Conservation (phyloP, 2,888 invertebrate species). For the Cheilosia urbana region DNA sequence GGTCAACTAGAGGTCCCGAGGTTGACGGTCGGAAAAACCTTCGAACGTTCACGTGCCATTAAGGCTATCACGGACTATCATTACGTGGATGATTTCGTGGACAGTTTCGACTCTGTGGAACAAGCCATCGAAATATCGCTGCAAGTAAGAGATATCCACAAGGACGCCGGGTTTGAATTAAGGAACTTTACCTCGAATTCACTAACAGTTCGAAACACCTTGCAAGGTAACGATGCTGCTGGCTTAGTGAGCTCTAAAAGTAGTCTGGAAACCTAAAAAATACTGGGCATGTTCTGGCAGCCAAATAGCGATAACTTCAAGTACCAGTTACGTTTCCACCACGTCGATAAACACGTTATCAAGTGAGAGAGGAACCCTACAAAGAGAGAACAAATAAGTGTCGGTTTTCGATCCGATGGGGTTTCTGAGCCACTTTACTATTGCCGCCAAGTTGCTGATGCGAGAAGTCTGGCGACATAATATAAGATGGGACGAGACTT, state of each 20-base stretch:
- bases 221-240: too few species aligned
- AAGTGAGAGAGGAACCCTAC: too few species aligned
- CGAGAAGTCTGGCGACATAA: slow-evolving; percentile 7
- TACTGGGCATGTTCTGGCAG: too few species aligned
- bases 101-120: slow-evolving; percentile 30
- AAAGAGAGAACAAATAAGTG: too few species aligned
- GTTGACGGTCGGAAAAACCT: too few species aligned
- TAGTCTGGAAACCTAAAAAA: too few species aligned
- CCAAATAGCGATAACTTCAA: too few species aligned
- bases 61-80: slow-evolving; percentile 47
- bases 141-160: slow-evolving; percentile 17
- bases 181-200: slow-evolving; percentile 56
- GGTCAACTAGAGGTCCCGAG: too few species aligned
- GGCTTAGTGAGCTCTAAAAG: too few species aligned
- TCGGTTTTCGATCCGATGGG: neutral
- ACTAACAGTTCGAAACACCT: slow-evolving; percentile 18
- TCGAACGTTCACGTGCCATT: slow-evolving; percentile 51
- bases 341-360: too few species aligned
- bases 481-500: slow-evolving; percentile 30
- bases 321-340: too few species aligned
- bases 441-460: slow-evolving; percentile 14
- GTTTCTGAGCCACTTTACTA: slow-evolving; percentile 1
- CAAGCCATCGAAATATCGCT: slow-evolving; percentile 46
- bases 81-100: slow-evolving; percentile 63
- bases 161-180: slow-evolving; percentile 1